phyloP scores from a whole-genome alignment of 1,140 invertebrate species.

The Heterodera schachtii region DNA sequence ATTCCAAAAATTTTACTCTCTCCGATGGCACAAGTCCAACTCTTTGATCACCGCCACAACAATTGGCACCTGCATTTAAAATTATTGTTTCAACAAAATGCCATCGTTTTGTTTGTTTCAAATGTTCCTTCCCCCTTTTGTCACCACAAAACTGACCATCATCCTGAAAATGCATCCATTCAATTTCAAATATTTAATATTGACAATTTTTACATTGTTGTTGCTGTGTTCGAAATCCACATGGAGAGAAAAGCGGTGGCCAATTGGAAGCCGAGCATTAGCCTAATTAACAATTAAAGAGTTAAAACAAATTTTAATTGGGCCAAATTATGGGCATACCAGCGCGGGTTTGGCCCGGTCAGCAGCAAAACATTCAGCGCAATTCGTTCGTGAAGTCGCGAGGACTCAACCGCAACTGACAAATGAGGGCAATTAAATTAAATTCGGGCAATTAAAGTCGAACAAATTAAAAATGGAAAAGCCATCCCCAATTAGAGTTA shows the following conservation, averaged over 20 bases:
- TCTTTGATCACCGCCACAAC: constrained; percentile 53
- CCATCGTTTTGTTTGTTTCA: too few relatives aligned
- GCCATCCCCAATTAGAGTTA: too few relatives aligned
- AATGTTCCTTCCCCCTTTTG: constrained; percentile 55
- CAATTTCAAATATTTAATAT: too few relatives aligned
- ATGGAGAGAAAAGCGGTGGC: constrained; percentile 59
- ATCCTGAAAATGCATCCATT: constrained; percentile 70
- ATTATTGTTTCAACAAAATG: constrained; percentile 17
- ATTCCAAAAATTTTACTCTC: constrained; percentile 42
- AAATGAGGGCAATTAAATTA: background rate
- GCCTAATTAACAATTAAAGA: too few relatives aligned
- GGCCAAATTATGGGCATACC: constrained; percentile 29
- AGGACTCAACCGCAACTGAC: constrained; percentile 78
- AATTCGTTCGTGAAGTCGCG: constrained; percentile 80
- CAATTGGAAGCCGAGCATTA: constrained; percentile 49
- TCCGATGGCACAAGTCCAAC: constrained; percentile 46
- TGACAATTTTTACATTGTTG: constrained; percentile 71
- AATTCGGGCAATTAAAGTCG: too few relatives aligned
- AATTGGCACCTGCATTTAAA: constrained; percentile 53
- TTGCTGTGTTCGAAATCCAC: constrained; percentile 68
- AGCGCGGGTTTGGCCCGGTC: constrained; percentile 51
- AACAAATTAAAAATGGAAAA: constrained; percentile 1
- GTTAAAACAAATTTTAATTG: constrained; percentile 17
- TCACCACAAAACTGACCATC: constrained; percentile 66
- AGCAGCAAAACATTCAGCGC: constrained; percentile 73